Conservation (phyloP, 2,797 vertebrate species). For the Cuculus canorus region DNA sequence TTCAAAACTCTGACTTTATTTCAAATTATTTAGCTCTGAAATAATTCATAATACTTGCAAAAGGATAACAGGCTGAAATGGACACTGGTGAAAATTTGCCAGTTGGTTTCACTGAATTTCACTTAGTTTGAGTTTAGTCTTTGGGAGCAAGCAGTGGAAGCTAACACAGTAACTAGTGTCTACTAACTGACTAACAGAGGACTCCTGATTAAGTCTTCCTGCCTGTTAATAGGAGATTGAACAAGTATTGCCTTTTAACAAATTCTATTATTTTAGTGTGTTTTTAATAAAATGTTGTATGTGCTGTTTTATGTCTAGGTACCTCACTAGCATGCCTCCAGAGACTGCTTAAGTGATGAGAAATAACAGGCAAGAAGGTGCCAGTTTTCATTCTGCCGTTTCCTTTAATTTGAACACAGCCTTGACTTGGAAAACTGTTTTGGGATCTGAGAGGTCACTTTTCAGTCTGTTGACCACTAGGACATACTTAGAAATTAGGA, state of each 20-base stretch:
- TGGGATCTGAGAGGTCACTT: background rate
- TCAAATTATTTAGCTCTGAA: background rate
- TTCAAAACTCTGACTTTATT: background rate
- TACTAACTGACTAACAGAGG: background rate
- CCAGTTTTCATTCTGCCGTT: rapidly evolving
- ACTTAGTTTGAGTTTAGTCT: background rate
- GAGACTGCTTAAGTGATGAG: background rate
- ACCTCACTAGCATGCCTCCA: background rate
- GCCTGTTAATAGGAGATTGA: background rate
- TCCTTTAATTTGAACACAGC: background rate
- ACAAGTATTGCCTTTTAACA: background rate
- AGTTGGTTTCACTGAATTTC: background rate
- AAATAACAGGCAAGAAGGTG: background rate
- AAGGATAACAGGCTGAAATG: background rate
- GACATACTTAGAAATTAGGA: background rate
- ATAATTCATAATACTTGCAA: background rate
- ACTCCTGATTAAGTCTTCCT: background rate
- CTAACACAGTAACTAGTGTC: background rate
- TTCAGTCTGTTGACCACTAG: background rate
- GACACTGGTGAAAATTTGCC: background rate
- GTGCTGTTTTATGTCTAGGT: background rate
- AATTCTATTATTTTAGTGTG: background rate
- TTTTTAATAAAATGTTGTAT: background rate
- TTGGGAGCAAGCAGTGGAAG: background rate
- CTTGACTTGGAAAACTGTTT: background rate